Evolutionary conservation across 2,113 vertebrate genomes (phyloP).

Genomic region (Nettapus auritus): DNA sequence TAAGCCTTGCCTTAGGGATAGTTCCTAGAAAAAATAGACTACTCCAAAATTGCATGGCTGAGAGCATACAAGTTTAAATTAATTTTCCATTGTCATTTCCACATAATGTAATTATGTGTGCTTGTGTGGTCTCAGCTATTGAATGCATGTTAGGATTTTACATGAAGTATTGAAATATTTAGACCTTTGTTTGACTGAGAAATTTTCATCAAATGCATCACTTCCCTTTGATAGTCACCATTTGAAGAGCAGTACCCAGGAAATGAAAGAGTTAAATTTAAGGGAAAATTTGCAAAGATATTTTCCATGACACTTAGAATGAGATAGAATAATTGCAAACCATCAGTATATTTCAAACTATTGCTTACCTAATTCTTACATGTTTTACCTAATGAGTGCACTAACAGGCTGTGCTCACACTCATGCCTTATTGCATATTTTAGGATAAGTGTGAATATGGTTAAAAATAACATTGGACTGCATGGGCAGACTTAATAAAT

Average conservation of each 20-base stretch:
- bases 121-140: neutral
- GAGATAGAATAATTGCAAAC: neutral
- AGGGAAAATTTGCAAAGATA: neutral
- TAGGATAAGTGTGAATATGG: neutral
- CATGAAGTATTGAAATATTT: neutral
- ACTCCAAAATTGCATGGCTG: neutral
- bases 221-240: neutral
- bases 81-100: constrained; percentile 27
- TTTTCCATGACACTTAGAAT: fast-evolving
- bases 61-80: constrained; percentile 5
- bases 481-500: neutral
- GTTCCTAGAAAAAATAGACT: constrained; percentile 29
- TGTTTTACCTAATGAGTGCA: neutral
- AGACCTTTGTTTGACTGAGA: neutral
- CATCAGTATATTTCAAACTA: neutral
- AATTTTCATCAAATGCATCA: neutral
- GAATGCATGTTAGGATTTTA: neutral
- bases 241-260: neutral
- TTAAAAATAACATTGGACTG: neutral
- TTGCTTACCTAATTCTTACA: neutral
- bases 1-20: constrained; percentile 19
- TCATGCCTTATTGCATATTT: neutral
- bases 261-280: neutral
- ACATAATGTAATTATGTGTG: neutral
- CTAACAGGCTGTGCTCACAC: neutral